Evolutionary conservation across 2,888 invertebrate genomes (phyloP), one percentile per base, ranked within the genome.

Genomic region (Lapara coniferarum): DNA sequence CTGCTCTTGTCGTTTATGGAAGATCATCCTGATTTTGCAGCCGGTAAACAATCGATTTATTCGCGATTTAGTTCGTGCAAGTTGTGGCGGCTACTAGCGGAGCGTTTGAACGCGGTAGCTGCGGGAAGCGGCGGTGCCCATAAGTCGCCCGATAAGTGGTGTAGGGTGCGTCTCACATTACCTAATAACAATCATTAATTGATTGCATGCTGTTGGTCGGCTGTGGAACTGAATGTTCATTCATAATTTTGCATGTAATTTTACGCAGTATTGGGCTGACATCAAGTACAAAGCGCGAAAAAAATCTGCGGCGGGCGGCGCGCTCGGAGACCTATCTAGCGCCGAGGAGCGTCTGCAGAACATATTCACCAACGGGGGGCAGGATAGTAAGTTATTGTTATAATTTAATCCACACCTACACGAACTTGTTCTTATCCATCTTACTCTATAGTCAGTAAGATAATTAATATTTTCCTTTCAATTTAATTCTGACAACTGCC

Each of bases 11-110:
- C 88, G 80, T 93, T 93, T 89, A 93, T 93, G 93, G 93, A 93
- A 86, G 92, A 92, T 78, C 93, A 93, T 75, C 91, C 87, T 4
- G 93, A 92, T 71, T 93, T 93, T 70, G 93, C 93, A 10, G 90
- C 91, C 51, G 90, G 92, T 72, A 92, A 92, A 76, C 91, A 91
- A 72, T 89, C 91, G 0, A 86, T 92, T 52, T 93, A 92, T 78
- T 92, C 93, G 56, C 85, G 93, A 68, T 91, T 92, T 78, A 92
- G 92, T 76, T 87, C 92, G 30, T 90, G 93, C 77, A 93, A 98
- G 88, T 92, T 99, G 53, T 95, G 96, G 79, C 99, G 99, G 99
- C 95, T 98, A 78, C 94, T 99, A 56, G 95, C 96, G 13, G 93
- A 92, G 80, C 84, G 93, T 0, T 83, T 93, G 10, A 93, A 93